These are phyloP conservation scores for Neuroscelio doddi DNA, from an alignment of 2,888 invertebrate species.

Conservation along the genomic window DNA sequence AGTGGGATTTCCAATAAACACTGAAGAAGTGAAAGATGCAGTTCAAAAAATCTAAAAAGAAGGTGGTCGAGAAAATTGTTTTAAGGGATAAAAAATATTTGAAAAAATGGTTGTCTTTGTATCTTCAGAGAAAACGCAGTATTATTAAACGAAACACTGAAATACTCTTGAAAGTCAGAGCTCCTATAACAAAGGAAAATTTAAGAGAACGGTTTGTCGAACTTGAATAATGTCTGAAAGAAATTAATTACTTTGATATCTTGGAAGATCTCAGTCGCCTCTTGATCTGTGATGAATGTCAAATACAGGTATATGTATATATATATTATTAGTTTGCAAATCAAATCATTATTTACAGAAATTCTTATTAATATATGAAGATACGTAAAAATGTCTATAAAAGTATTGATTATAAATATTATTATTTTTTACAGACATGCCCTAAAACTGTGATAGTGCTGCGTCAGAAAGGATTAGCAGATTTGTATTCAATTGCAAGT, in stretches of 20 bases:
- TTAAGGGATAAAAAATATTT: too few species aligned
- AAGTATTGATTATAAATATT: too few species aligned
- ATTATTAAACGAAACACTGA: slow-evolving; percentile 45
- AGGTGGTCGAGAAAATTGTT: slow-evolving; percentile 35
- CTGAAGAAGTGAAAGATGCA: slow-evolving; percentile 49
- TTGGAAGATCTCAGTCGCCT: slow-evolving; percentile 23
- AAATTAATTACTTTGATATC: slow-evolving; percentile 32
- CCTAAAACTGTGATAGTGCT: slow-evolving; percentile 45
- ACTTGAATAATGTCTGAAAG: slow-evolving; percentile 36
- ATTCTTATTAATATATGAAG: too few species aligned
- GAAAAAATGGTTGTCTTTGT: too few species aligned
- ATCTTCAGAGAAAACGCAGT: too few species aligned
- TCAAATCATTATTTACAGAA: too few species aligned
- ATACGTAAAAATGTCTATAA: too few species aligned
- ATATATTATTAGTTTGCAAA: slow-evolving; percentile 3
- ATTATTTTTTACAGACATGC: slow-evolving; percentile 29
- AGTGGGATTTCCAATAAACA: slow-evolving; percentile 53
- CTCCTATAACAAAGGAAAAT: slow-evolving; percentile 48
- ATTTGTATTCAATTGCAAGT: slow-evolving; percentile 43
- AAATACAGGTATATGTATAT: slow-evolving; percentile 42
- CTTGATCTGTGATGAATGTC: slow-evolving; percentile 25
- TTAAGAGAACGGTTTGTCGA: slow-evolving; percentile 50
- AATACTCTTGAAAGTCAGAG: slow-evolving; percentile 47
- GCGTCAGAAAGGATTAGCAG: slow-evolving; percentile 36
- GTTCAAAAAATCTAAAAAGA: slow-evolving; percentile 45